Percentiles rank a stretch among this genome's conserved stretches.
phyloP scores from a whole-genome alignment of 2,797 vertebrate species.

The Channallabes apus region DNA sequence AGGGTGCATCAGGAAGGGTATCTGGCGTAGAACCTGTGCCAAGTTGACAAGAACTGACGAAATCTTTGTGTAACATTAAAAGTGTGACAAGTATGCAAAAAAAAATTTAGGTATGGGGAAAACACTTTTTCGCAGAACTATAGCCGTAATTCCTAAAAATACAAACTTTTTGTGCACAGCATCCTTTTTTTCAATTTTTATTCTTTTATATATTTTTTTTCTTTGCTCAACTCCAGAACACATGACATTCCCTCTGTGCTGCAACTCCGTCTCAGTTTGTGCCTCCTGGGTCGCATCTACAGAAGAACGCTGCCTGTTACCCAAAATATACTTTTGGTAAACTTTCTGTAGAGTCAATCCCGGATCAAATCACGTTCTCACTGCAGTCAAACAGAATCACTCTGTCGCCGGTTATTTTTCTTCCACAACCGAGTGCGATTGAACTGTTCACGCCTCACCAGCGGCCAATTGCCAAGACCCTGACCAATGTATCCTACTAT shows the following conservation, averaged over 20 bases:
- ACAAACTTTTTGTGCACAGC: too few relatives aligned
- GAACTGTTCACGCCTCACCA: background rate
- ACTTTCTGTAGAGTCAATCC: background rate
- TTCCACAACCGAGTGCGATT: background rate
- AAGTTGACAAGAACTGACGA: too few relatives aligned
- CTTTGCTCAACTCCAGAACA: background rate
- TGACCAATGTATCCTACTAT: background rate
- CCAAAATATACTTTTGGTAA: background rate
- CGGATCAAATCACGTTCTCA: background rate
- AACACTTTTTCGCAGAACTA: too few relatives aligned
- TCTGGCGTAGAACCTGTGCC: too few relatives aligned
- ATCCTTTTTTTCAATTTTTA: background rate
- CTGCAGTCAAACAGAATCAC: background rate
- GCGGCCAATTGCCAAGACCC: background rate
- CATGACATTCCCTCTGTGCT: background rate
- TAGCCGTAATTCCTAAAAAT: too few relatives aligned
- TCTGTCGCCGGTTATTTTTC: background rate
- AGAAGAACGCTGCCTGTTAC: background rate
- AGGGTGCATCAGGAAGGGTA: too few relatives aligned
- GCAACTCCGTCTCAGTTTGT: background rate
- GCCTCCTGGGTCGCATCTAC: background rate
- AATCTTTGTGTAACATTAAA: too few relatives aligned
- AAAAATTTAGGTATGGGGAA: too few relatives aligned
- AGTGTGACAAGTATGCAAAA: too few relatives aligned
- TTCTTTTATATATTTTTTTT: background rate